Conservation (phyloP, 2,888 invertebrate species). For the Cantharis flavilabris region DNA sequence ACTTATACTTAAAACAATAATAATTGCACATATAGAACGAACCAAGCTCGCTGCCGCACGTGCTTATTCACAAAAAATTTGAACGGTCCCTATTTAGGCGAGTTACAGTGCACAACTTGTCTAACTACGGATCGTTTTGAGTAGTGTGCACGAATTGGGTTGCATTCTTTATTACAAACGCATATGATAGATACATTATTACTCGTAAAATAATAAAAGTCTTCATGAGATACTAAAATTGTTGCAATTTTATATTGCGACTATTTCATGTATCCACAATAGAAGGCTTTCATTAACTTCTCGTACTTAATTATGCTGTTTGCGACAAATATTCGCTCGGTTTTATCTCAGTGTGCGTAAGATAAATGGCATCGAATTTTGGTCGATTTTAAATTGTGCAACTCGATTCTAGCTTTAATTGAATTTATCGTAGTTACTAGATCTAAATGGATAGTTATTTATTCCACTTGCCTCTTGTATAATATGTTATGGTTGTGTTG, state of each 20-base stretch:
- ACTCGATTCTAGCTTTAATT: slow-evolving; percentile 27
- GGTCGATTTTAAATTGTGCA: slow-evolving; percentile 10
- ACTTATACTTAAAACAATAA: slow-evolving; percentile 30
- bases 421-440: slow-evolving; percentile 36
- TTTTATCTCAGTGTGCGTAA: slow-evolving; percentile 46
- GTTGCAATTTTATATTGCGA: slow-evolving; percentile 23
- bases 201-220: neutral
- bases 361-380: slow-evolving; percentile 48
- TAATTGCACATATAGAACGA: slow-evolving; percentile 32
- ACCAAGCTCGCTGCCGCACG: slow-evolving; percentile 25
- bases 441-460: slow-evolving; percentile 50
- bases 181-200: neutral
- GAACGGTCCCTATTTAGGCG: slow-evolving; percentile 42
- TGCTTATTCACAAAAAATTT: slow-evolving; percentile 28
- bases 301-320: neutral
- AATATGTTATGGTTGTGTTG: slow-evolving; percentile 53
- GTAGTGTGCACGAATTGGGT: slow-evolving; percentile 11
- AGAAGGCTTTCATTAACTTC: neutral
- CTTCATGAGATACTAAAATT: neutral
- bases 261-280: slow-evolving; percentile 11
- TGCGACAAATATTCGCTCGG: slow-evolving; percentile 44
- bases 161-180: slow-evolving; percentile 7
- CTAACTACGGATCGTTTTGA: slow-evolving; percentile 35
- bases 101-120: slow-evolving; percentile 44
- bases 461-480: slow-evolving; percentile 52